Evolutionary conservation across 2,113 vertebrate genomes (phyloP).

Genomic region (Geothlypis trichas): DNA sequence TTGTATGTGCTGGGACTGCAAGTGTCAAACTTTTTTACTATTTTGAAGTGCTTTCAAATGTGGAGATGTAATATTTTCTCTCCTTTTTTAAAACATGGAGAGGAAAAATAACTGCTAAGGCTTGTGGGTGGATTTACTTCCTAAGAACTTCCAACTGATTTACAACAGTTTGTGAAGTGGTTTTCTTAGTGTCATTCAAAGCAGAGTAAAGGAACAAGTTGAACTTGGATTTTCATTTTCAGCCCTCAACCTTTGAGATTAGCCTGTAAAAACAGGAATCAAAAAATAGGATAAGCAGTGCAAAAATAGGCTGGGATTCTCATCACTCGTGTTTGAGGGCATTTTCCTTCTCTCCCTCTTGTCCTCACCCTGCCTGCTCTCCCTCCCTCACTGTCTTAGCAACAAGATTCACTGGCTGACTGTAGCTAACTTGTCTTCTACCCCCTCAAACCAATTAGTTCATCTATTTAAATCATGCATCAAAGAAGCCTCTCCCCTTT

Average conservation of each 20-base stretch:
- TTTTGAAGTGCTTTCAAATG: neutral
- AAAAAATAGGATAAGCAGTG: neutral
- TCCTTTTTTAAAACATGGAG: neutral
- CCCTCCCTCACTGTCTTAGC: conserved; percentile 12
- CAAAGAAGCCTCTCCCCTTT: neutral
- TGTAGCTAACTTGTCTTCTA: conserved; percentile 13
- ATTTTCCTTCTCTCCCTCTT: neutral
- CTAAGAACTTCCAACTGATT: neutral
- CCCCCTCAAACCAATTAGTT: conserved; percentile 23
- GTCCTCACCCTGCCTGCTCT: neutral
- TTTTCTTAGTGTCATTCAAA: neutral
- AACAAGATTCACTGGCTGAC: conserved; percentile 1
- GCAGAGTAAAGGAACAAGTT: neutral
- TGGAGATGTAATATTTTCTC: neutral
- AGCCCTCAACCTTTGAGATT: neutral
- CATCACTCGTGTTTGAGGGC: neutral
- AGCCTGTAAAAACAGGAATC: neutral
- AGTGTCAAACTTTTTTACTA: neutral
- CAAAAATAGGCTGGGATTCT: neutral
- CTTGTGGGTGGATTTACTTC: neutral
- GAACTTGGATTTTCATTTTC: neutral
- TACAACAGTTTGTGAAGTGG: neutral
- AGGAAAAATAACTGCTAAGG: neutral
- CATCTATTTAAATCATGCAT: conserved; percentile 9
- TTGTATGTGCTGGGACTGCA: neutral